Percentiles rank a stretch among this genome's conserved stretches.
Conservation (phyloP, 2,888 invertebrate species). For the Oeneis ivallda region DNA sequence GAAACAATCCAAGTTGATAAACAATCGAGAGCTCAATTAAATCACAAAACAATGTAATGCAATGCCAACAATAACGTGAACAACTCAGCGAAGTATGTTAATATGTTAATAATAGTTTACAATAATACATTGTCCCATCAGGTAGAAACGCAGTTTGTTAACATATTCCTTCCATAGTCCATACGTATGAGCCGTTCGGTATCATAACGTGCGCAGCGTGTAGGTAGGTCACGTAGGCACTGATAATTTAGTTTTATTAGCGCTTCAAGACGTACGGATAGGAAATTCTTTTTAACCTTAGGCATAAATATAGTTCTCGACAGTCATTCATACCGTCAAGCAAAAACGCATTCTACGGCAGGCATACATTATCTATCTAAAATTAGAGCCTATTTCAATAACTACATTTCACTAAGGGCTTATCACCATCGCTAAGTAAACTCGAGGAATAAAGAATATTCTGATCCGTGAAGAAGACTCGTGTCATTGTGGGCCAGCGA, state of each 20-base stretch:
- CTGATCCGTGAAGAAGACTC: too few relatives aligned
- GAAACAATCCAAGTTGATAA: slow-evolving; percentile 26
- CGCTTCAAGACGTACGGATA: slow-evolving; percentile 26
- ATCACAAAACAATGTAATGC: slow-evolving; percentile 54
- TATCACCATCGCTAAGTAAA: too few relatives aligned
- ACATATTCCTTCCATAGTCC: slow-evolving; percentile 36
- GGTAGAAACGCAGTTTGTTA: slow-evolving; percentile 34
- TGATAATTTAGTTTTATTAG: slow-evolving; percentile 43
- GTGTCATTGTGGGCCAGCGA: too few relatives aligned
- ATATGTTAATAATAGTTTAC: slow-evolving; percentile 40
- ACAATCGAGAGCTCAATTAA: slow-evolving; percentile 54
- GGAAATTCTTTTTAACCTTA: slow-evolving; percentile 35
- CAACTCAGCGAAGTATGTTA: slow-evolving; percentile 44
- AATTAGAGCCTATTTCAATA: too few relatives aligned
- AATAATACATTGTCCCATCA: slow-evolving; percentile 41
- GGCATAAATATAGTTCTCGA: slow-evolving; percentile 23
- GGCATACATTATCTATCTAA: background rate
- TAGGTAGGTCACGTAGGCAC: slow-evolving; percentile 73
- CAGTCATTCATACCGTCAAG: background rate
- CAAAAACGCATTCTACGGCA: background rate
- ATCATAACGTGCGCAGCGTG: slow-evolving; percentile 55
- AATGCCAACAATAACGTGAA: slow-evolving; percentile 48
- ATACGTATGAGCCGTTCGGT: slow-evolving; percentile 31
- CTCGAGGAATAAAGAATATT: too few relatives aligned
- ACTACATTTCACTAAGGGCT: too few relatives aligned